Evolutionary conservation across 1,140 invertebrate genomes (phyloP).

Genomic region (Drosophila truncata): DNA sequence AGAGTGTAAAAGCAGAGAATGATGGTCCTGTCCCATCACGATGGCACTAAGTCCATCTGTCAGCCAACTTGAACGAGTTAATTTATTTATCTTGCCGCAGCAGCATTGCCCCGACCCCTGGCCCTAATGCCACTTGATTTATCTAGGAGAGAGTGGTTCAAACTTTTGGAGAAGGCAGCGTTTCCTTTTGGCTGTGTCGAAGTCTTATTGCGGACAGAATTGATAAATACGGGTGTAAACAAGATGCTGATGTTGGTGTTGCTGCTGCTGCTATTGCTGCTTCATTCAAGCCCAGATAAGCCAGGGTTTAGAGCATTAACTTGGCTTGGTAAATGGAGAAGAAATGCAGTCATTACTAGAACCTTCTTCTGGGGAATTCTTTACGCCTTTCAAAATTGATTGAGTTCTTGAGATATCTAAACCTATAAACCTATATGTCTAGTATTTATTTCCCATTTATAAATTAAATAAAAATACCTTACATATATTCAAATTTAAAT

Average conservation of each 20-base stretch:
- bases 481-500: neutral
- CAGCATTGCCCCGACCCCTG: conserved; percentile 15
- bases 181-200: conserved; percentile 17
- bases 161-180: conserved; percentile 21
- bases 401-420: neutral
- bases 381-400: neutral
- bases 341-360: conserved; percentile 31
- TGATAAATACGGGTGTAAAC: conserved; percentile 58
- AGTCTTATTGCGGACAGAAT: conserved; percentile 26
- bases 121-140: conserved; percentile 55
- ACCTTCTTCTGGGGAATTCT: neutral
- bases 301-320: conserved; percentile 19
- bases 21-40: conserved; percentile 24
- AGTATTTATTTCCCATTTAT: neutral
- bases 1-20: neutral
- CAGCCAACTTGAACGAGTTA: conserved; percentile 61
- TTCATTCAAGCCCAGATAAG: conserved; percentile 23
- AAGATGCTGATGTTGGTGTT: conserved; percentile 18
- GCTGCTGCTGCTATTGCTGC: neutral
- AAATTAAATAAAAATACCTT: neutral
- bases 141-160: conserved; percentile 50
- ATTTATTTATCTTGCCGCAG: conserved; percentile 57
- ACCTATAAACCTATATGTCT: neutral
- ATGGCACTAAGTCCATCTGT: conserved; percentile 55
- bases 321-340: conserved; percentile 22